Percentiles rank a stretch among this genome's conserved stretches.
Evolutionary conservation across 2,113 vertebrate species (phyloP).

Genomic region (Lasiurus borealis): DNA sequence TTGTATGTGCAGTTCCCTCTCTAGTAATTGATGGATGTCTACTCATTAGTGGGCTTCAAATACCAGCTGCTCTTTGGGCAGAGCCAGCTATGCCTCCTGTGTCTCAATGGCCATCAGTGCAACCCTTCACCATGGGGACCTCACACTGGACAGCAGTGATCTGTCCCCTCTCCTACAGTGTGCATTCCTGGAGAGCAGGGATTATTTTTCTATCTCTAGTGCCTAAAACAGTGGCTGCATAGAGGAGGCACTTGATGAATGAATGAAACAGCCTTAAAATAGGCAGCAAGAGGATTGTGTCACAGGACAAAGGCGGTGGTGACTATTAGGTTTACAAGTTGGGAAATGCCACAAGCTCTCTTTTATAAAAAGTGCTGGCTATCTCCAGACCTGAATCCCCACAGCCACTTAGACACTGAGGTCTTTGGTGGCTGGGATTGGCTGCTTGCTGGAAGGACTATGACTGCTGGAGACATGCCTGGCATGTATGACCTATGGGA

Average conservation of each 20-base stretch:
- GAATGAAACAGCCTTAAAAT: neutral
- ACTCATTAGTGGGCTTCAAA: neutral
- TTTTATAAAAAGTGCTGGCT: neutral
- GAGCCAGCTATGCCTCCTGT: neutral
- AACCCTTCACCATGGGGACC: neutral
- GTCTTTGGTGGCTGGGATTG: neutral
- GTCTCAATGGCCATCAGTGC: neutral
- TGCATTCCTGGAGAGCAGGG: neutral
- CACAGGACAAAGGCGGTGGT: neutral
- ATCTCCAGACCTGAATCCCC: neutral
- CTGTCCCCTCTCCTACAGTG: neutral
- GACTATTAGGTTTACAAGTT: neutral
- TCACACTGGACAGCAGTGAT: neutral
- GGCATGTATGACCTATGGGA: neutral
- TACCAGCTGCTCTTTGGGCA: neutral
- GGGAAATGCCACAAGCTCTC: neutral
- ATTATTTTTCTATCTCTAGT: neutral
- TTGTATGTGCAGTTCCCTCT: accelerated
- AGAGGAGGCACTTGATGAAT: neutral
- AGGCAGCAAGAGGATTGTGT: neutral
- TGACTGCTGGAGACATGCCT: neutral
- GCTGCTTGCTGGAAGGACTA: neutral
- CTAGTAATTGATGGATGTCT: neutral
- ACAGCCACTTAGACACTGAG: neutral
- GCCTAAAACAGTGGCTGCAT: neutral